A percentile compares a stretch with the other conserved stretches of the same genome.
Conservation (phyloP, 2,888 invertebrate species). For the Boloria selene region DNA sequence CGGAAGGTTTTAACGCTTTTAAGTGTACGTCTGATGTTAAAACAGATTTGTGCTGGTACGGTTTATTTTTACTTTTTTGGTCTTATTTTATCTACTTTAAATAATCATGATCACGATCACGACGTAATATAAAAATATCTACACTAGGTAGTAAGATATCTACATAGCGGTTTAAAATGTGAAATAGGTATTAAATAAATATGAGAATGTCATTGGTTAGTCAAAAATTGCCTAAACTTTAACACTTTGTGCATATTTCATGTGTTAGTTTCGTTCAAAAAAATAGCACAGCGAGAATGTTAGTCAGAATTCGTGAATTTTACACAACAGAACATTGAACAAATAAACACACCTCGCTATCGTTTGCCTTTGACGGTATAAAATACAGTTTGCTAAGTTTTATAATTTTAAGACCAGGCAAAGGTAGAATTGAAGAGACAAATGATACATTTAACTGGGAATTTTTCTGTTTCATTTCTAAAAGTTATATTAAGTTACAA, state of each 20-base stretch:
- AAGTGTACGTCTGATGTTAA: background rate
- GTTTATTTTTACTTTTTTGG: too few relatives aligned
- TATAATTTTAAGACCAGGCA: background rate
- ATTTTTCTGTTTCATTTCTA: background rate
- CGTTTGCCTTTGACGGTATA: background rate
- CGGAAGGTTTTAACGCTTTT: constrained; percentile 4
- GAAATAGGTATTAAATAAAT: too few relatives aligned
- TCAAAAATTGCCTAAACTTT: constrained; percentile 8
- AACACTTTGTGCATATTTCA: constrained; percentile 13
- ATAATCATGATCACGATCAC: too few relatives aligned
- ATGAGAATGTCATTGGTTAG: background rate
- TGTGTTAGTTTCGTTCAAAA: constrained; percentile 14
- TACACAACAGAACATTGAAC: constrained; percentile 4
- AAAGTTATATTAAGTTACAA: constrained; percentile 4
- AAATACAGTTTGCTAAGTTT: constrained; percentile 1
- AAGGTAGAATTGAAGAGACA: background rate
- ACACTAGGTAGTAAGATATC: too few relatives aligned
- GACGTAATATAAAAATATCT: too few relatives aligned
- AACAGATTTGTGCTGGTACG: too few relatives aligned
- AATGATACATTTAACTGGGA: constrained; percentile 3
- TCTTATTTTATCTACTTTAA: too few relatives aligned
- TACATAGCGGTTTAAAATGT: too few relatives aligned
- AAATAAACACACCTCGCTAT: constrained; percentile 12
- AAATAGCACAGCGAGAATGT: constrained; percentile 13
- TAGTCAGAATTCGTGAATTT: constrained; percentile 3